Evolutionary conservation across 64 coral and sea anemone genomes (phyloP).

Genomic region (Actinia equina): DNA sequence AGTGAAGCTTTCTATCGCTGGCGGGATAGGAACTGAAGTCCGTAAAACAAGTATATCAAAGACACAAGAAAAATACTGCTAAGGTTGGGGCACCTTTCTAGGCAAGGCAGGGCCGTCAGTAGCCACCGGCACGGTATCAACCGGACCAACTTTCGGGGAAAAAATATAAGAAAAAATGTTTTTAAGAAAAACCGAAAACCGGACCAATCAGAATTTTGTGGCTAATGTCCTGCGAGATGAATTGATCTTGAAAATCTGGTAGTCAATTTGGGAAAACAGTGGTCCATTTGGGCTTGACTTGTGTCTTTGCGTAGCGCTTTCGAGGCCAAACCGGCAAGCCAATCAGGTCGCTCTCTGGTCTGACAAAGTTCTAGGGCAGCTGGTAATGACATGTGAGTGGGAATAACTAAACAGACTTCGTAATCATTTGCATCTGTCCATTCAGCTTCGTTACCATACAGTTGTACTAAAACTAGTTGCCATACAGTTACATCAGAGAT

Average conservation of each 20-base stretch:
- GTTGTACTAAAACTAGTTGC: neutral
- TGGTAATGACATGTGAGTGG: neutral
- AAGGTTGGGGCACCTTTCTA: too few species aligned
- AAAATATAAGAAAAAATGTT: too few species aligned
- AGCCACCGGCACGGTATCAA: too few species aligned
- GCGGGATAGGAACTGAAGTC: too few species aligned
- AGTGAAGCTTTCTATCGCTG: neutral
- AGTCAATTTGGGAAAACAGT: neutral
- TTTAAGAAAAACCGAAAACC: too few species aligned
- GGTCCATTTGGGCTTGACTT: neutral
- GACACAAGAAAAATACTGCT: too few species aligned
- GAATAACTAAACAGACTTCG: constrained; percentile 12
- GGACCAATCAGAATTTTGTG: too few species aligned
- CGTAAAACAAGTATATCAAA: too few species aligned
- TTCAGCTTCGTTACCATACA: neutral
- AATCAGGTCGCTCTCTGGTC: neutral
- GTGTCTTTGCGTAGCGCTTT: neutral
- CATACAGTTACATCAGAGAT: neutral
- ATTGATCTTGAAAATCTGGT: neutral
- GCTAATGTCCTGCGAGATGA: neutral
- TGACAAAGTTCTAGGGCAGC: constrained; percentile 1
- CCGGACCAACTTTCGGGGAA: too few species aligned
- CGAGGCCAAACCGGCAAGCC: neutral
- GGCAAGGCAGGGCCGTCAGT: too few species aligned
- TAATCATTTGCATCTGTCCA: constrained; percentile 7